A percentile compares a stretch with the other conserved stretches of the same genome.
Evolutionary conservation across 2,888 invertebrate genomes (phyloP).

Genomic region (Hemistola chrysoprasaria): DNA sequence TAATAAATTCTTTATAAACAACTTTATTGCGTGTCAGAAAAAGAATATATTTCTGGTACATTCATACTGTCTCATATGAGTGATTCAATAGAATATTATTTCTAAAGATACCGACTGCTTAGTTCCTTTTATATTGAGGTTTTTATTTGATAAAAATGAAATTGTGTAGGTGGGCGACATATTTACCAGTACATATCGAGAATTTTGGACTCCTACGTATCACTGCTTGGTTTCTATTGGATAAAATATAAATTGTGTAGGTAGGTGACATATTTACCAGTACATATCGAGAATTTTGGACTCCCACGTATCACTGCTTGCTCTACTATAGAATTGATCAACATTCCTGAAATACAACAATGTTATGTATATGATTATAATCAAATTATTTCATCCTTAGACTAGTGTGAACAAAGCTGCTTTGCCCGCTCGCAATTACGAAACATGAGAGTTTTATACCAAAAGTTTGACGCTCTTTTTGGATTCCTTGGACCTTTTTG

Average conservation of each 20-base stretch:
- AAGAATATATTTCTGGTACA: conserved; percentile 15
- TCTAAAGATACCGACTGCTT: conserved; percentile 5
- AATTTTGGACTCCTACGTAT: no score
- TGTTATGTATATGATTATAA: no score
- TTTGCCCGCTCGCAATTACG: no score
- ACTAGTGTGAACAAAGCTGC: no score
- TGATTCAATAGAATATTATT: conserved; percentile 6
- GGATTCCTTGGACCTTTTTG: no score
- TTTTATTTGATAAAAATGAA: conserved; percentile 2
- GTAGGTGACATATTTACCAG: conserved; percentile 13
- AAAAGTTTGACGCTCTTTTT: no score
- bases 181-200: no score
- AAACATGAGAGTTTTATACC: no score
- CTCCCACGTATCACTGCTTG: conserved; percentile 9
- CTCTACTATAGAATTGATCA: conserved; percentile 20
- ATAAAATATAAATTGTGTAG: no score
- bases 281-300: conserved; percentile 6
- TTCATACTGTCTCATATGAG: conserved; percentile 5
- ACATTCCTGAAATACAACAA: conserved; percentile 19
- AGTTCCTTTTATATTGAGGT: neutral
- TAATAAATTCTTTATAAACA: conserved; percentile 21
- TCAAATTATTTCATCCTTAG: no score
- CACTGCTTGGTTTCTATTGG: no score
- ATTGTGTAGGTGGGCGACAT: no score
- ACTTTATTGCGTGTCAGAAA: conserved; percentile 19